These are phyloP conservation scores for Danionella cerebrum DNA, from an alignment of 2,113 vertebrate genomes.

Conservation along the genomic window DNA sequence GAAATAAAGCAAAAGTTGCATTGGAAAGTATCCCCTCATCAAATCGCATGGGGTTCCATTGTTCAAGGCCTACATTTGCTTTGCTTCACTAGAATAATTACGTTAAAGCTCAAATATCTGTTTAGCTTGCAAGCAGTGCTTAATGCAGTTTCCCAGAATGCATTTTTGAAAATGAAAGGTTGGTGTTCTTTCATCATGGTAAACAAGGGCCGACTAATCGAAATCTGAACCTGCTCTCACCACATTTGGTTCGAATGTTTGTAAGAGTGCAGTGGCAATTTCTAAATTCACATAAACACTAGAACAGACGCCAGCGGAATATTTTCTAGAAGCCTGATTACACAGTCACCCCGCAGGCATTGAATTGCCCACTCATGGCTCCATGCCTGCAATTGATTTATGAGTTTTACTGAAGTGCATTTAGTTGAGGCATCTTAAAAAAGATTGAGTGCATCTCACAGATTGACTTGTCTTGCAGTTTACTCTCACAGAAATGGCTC, in stretches of 20 bases:
- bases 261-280: not conserved
- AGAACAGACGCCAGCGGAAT: slow-evolving; percentile 13
- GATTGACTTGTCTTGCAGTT: slow-evolving; percentile 27
- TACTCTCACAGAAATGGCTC: slow-evolving; percentile 21
- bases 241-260: not conserved
- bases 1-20: too few species aligned
- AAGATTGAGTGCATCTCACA: slow-evolving; percentile 23
- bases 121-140: too few species aligned
- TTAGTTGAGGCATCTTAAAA: slow-evolving; percentile 29
- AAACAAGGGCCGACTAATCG: not conserved
- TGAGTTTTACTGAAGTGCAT: slow-evolving; percentile 27
- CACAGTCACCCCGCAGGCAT: slow-evolving; percentile 6
- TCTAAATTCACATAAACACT: slow-evolving; percentile 20
- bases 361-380: slow-evolving; percentile 22
- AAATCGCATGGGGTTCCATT: too few species aligned
- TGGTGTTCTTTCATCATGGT: too few species aligned
- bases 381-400: slow-evolving; percentile 30
- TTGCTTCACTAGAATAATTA: too few species aligned
- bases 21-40: too few species aligned
- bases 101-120: too few species aligned
- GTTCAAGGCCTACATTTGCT: too few species aligned
- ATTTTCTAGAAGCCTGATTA: slow-evolving; percentile 30
- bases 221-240: not conserved
- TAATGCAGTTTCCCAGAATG: too few species aligned
- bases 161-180: too few species aligned